A percentile compares a stretch with the other conserved stretches of the same genome.
Evolutionary conservation across 2,888 invertebrate genomes (phyloP).

Genomic region (Nemurella pictetii): DNA sequence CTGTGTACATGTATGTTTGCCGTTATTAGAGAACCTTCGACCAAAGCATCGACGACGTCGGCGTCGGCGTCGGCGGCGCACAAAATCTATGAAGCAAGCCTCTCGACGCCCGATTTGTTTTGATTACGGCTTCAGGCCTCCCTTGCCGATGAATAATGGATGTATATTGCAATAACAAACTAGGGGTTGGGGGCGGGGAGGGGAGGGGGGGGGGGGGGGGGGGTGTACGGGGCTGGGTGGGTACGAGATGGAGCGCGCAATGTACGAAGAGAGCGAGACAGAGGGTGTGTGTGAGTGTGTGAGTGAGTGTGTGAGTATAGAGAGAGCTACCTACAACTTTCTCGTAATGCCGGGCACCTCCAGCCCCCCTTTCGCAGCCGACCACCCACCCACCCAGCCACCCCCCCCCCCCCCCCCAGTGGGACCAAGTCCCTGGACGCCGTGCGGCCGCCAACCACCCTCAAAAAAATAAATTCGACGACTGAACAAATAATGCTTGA

Average conservation of each 20-base stretch:
- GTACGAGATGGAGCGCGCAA: slow-evolving; percentile 15
- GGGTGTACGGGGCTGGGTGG: neutral
- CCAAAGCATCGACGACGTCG: too few species aligned
- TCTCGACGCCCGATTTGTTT: slow-evolving; percentile 44
- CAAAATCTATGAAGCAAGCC: slow-evolving; percentile 32
- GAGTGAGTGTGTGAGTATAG: slow-evolving; percentile 20
- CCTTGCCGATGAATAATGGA: slow-evolving; percentile 45
- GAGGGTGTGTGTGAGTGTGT: neutral
- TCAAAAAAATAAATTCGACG: slow-evolving; percentile 28
- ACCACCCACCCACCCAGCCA: too few species aligned
- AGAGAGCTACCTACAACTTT: slow-evolving; percentile 24
- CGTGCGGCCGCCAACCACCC: slow-evolving; percentile 31
- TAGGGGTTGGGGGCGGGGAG: slow-evolving; percentile 34
- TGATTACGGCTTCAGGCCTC: slow-evolving; percentile 43
- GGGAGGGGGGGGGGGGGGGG: slow-evolving; percentile 18
- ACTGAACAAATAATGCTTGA: slow-evolving; percentile 43
- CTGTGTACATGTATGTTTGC: neutral
- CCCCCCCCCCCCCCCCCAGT: slow-evolving; percentile 23
- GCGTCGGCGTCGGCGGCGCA: neutral
- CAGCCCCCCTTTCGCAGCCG: neutral
- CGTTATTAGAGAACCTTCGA: neutral
- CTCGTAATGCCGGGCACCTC: slow-evolving; percentile 18
- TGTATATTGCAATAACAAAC: slow-evolving; percentile 45
- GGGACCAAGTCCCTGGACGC: slow-evolving; percentile 19
- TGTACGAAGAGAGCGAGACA: slow-evolving; percentile 6